phyloP scores from a whole-genome alignment of 2,888 invertebrate genomes.

The Ectemnius continuus region DNA sequence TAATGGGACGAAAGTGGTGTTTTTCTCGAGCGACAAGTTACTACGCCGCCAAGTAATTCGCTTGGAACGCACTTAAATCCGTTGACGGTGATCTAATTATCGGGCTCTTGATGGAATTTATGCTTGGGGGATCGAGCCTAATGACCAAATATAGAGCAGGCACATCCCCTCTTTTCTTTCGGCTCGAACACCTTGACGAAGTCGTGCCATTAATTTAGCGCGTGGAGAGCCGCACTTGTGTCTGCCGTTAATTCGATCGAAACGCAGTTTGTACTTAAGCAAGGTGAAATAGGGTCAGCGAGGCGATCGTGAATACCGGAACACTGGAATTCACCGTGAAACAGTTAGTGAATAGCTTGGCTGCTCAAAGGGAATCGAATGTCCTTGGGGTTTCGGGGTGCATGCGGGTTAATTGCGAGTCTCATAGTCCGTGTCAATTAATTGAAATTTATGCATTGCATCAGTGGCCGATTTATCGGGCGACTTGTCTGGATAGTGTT shows the following conservation, averaged over 20 bases:
- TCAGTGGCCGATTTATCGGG: not conserved
- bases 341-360: too few relatives aligned
- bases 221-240: too few relatives aligned
- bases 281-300: too few relatives aligned
- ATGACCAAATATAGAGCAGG: not conserved
- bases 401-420: not conserved
- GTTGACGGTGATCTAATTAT: constrained; percentile 10
- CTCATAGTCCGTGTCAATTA: constrained; percentile 17
- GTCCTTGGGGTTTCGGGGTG: too few relatives aligned
- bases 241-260: too few relatives aligned
- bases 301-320: too few relatives aligned
- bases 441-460: constrained; percentile 23
- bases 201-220: too few relatives aligned
- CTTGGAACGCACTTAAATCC: constrained; percentile 22
- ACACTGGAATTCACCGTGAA: too few relatives aligned
- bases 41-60: constrained; percentile 12
- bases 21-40: not conserved
- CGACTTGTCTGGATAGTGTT: constrained; percentile 15
- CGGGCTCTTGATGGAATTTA: constrained; percentile 1
- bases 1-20: constrained; percentile 17
- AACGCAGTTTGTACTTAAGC: too few relatives aligned
- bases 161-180: too few relatives aligned
- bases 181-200: too few relatives aligned
- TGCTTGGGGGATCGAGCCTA: constrained; percentile 4
- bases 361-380: too few relatives aligned